phyloP scores from a whole-genome alignment of 30 jellyfish, hydroid and myxozoan genomes.

The Catostylus mosaicus region DNA sequence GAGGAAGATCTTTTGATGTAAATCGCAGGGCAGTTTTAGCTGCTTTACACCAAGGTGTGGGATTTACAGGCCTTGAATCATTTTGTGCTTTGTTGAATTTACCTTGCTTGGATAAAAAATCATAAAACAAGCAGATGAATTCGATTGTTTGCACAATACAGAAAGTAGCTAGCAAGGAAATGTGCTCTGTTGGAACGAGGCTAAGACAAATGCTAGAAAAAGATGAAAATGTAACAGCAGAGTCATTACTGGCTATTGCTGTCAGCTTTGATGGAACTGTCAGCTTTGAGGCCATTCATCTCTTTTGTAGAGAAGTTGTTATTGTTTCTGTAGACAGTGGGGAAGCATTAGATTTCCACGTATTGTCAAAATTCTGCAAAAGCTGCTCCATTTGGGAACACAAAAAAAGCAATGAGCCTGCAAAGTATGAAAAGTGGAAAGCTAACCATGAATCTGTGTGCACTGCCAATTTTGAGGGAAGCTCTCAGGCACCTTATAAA shows the following conservation, averaged over 20 bases:
- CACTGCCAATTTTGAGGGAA: neutral
- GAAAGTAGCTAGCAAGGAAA: no score
- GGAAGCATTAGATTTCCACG: slow-evolving; percentile 6
- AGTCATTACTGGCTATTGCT: neutral
- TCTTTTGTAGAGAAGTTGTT: slow-evolving; percentile 1
- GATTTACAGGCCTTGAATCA: no score
- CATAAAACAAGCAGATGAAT: no score
- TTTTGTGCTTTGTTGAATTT: no score
- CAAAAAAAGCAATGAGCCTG: neutral
- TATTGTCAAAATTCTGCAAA: slow-evolving; percentile 12
- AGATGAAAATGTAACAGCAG: neutral
- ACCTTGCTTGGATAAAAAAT: no score
- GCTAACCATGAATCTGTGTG: no score
- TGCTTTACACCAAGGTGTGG: no score
- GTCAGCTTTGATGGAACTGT: slow-evolving; percentile 55
- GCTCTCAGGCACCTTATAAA: neutral
- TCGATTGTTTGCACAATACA: no score
- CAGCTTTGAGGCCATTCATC: slow-evolving; percentile 27
- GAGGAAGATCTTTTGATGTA: neutral
- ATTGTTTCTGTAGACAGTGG: slow-evolving; percentile 44
- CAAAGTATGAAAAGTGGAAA: no score
- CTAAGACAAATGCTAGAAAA: neutral
- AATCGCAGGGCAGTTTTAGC: neutral
- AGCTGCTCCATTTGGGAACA: neutral
- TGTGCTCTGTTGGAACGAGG: neutral